Evolutionary conservation across 1,140 invertebrate species (phyloP), one percentile per base, ranked within the genome.

Genomic region (Drosophila tani): DNA sequence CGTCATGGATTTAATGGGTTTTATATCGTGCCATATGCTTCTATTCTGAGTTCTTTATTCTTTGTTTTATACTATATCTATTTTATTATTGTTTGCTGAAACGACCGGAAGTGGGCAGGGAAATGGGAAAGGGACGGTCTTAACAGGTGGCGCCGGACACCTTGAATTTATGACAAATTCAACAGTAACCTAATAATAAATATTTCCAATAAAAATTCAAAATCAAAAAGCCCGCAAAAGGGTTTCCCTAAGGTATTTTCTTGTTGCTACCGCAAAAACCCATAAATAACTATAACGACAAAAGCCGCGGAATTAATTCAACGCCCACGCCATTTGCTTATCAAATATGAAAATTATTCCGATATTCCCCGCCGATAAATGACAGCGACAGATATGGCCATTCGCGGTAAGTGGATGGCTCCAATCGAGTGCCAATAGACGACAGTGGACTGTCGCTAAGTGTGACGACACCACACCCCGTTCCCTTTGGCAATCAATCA

Each of bases 401-500:
- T 66, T 66, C 4, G 51, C 19, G 21, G 15, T 56, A 57, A 17
- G 80, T 84, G 53, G 59, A 59, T 46, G 62, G 24, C 46, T 57
- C 67, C 32, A 35, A 81, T 81, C 57, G 73, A 41, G 46, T 41
- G 40, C 27, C 35, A 46, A 43, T 29, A 27, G 21, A 7, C 27
- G 38, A 69, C 66, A 69, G 66, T 69, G 35, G 63, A 15, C 41
- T 29, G 15, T 46, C 57, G 21, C 2, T 63, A 63, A 38, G 64
- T 63, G 57, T 6, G 64, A 67, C 67, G 64, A 67, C 67, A 69
- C 67, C 67, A 69, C 67, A 70, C 66, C 45, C 60, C 50, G 21
- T 40, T 27, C 19, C 57, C 65, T 32, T 15, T n/a, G 38, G 46
- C 81, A 79, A 82, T 85, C 81, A 84, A 85, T 84, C 81, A 84